Conservation (phyloP, 2,797 vertebrate species). For the Emydoidea blandingii region DNA sequence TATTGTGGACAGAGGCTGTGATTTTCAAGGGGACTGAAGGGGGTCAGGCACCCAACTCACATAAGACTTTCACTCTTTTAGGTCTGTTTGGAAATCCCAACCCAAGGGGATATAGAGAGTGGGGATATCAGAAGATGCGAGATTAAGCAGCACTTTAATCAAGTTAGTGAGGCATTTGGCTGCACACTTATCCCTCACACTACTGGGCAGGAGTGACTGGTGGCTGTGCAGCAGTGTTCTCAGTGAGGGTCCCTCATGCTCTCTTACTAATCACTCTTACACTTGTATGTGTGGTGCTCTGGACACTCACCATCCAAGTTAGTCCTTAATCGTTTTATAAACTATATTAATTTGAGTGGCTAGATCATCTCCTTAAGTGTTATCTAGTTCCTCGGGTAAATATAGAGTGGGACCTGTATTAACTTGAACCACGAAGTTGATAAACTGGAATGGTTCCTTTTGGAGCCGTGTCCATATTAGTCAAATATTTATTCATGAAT, state of each 20-base stretch:
- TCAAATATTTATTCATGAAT: slow-evolving; percentile 69
- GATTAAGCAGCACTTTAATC: fast-evolving
- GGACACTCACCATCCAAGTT: neutral
- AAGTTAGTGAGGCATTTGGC: fast-evolving
- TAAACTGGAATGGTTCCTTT: slow-evolving; percentile 75
- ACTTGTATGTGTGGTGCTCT: slow-evolving; percentile 28
- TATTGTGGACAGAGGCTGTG: neutral
- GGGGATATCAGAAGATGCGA: neutral
- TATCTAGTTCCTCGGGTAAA: slow-evolving; percentile 56
- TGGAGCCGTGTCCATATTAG: slow-evolving; percentile 34
- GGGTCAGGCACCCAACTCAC: neutral
- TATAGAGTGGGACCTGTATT: slow-evolving; percentile 63
- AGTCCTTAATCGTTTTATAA: neutral
- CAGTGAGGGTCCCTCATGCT: neutral
- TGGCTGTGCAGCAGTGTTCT: neutral
- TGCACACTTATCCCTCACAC: fast-evolving
- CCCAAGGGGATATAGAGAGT: neutral
- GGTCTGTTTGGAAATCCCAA: neutral
- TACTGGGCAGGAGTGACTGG: neutral
- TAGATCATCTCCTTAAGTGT: slow-evolving; percentile 13
- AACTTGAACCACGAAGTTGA: slow-evolving; percentile 63
- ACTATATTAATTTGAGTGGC: neutral
- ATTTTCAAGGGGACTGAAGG: neutral
- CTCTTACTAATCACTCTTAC: neutral
- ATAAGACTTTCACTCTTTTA: neutral